Conservation (phyloP, 2,888 invertebrate genomes). For the Ceraclea dissimilis region DNA sequence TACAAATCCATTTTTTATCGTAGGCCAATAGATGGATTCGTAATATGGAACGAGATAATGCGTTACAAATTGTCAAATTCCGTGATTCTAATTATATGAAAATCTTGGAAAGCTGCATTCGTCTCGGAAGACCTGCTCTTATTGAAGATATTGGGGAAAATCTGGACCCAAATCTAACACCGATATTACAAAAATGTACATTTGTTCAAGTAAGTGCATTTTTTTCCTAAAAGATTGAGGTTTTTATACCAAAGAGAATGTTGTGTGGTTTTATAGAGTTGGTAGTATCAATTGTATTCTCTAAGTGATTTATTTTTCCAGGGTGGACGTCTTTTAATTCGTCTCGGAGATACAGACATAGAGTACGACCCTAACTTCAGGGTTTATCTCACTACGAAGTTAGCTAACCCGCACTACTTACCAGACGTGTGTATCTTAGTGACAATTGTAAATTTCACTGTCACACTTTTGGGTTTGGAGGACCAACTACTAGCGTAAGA, state of each 20-base stretch:
- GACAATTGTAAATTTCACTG: constrained; percentile 87
- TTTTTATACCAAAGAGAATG: background rate
- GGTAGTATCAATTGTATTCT: background rate
- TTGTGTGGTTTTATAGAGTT: background rate
- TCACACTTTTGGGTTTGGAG: constrained; percentile 81
- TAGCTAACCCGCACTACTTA: constrained; percentile 88
- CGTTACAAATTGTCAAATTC: constrained; percentile 70
- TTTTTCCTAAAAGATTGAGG: background rate
- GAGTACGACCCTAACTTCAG: constrained; percentile 82
- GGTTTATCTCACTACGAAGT: constrained; percentile 85
- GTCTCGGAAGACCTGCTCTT: constrained; percentile 77
- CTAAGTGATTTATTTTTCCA: constrained; percentile 31
- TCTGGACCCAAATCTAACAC: constrained; percentile 79
- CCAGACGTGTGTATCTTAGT: constrained; percentile 92
- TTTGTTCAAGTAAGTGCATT: constrained; percentile 53
- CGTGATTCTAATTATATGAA: constrained; percentile 70
- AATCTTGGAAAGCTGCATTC: constrained; percentile 71
- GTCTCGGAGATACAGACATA: constrained; percentile 80
- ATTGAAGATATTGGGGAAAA: constrained; percentile 84
- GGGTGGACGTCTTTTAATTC: constrained; percentile 74
- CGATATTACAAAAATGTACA: constrained; percentile 74
- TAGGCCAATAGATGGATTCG: constrained; percentile 88
- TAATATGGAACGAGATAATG: constrained; percentile 73
- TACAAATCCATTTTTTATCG: constrained; percentile 7
- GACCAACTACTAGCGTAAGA: constrained; percentile 84